Evolutionary conservation across 53 echinoderm and acorn worm genomes (phyloP), one percentile per base, ranked within the genome.

Genomic region (Actinopyga echinites): DNA sequence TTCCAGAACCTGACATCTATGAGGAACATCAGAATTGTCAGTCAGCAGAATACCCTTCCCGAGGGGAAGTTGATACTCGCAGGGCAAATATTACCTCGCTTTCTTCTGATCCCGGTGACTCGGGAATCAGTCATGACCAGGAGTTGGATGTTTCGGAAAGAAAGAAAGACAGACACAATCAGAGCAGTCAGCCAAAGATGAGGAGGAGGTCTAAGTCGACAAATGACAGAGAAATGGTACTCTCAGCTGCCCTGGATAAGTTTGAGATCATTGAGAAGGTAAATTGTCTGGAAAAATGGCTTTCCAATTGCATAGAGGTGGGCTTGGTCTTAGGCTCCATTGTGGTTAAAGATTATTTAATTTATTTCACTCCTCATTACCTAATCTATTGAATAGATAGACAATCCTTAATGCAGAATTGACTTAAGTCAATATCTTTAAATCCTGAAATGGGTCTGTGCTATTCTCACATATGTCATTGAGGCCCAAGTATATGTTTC

Each of bases 1-100:
- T 68, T 22, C 68, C 68, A 22, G 32, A 68, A 38, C 68, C 68
- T 32, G 68, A 68, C 68, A 68, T 68, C 35, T 68, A 68, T 35
- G 32, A 68, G 35, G 68, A 68, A 4, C 68, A 68, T 13, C 68
- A 68, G 22, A 22, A 34, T 32, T 68, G 36, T 38, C 40, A 12
- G 7, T 68, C 68, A 4, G 32, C 38, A 68, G 34, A 68, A 19
- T n/a, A 3, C 28, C 30, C 63, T 25, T 30, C 19, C 22, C 35
- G 15, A 20, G 68, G n/a, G 38, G 8, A 32, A n/a, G 67, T 34
- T 9, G 68, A 68, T 38, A 21, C 49, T 17, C 17, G 7, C 49
- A 15, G 13, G 4, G 17, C 49, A 49, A 49, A 49, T 49, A 17
- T 34, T 34, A 13, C 10, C 33, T 22, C 34, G 15, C 15, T n/a